Evolutionary conservation across 2,797 vertebrate species (phyloP), one percentile per base, ranked within the genome.

Genomic region (Melanotaenia trifasciata): DNA sequence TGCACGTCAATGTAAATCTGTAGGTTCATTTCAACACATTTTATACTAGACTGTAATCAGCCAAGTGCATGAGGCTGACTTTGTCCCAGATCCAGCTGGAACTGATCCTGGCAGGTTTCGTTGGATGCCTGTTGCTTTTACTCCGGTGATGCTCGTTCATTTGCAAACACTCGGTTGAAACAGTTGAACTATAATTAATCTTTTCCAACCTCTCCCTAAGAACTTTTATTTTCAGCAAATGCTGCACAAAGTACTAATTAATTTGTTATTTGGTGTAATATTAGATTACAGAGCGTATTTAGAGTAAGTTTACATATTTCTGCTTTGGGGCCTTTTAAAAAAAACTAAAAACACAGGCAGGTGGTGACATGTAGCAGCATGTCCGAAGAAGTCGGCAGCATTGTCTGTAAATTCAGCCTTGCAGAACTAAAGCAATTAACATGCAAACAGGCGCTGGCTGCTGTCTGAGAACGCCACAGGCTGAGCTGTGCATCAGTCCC

Each of bases 401-500:
- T 64, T 78, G 70, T 74, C 71, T 72, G 63, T 50, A 35, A 54
- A 71, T 72, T 74, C 67, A 32, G 74, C 70, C 64, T 76, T 40
- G 67, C 51, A 71, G 10, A 67, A 45, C 36, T 70, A 33, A 70
- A 57, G 61, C 70, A 70, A 78, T 85, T 80, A 84, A 83, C 77
- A 86, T 85, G 84, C 78, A 84, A 77, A 76, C 28, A 60, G 82
- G 68, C 67, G 43, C 30, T 1, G 14, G 16, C 45, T 63, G 80
- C 30, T 63, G 79, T 58, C 59, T 71, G 76, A 78, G 60, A 76
- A 50, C 66, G 66, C 80, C 68, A 59, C 22, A 64, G 71, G 76
- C 83, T 62, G 70, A 80, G 69, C 67, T 73, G 75, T 38, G 69
- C 69, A 26, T 56, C 64, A 24, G 59, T 51, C 62, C 67, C 26